These are phyloP conservation scores for Mycteria americana DNA, from an alignment of 2,797 vertebrate genomes.

Conservation along the genomic window DNA sequence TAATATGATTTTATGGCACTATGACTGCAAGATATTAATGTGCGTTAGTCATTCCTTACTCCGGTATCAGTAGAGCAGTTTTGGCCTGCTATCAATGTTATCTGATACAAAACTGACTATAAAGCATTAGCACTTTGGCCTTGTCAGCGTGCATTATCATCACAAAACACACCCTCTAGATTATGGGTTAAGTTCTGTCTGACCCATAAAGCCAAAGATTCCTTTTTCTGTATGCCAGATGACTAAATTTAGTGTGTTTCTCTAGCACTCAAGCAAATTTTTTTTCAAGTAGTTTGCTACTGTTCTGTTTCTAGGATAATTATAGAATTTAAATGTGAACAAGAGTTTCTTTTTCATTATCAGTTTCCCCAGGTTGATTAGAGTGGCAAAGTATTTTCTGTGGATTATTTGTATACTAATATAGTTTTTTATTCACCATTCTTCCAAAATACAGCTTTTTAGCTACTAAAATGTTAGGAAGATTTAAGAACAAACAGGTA, in stretches of 20 bases:
- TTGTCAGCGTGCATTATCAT: not conserved
- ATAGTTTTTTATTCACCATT: not conserved
- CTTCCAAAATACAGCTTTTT: not conserved
- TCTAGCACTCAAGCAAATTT: not conserved
- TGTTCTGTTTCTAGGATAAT: not conserved
- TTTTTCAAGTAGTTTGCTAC: not conserved
- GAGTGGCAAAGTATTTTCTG: not conserved
- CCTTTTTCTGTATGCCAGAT: not conserved
- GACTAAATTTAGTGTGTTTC: not conserved
- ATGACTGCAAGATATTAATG: not conserved
- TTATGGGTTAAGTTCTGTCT: not conserved
- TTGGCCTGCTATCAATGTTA: no score
- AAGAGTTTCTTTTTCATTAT: not conserved
- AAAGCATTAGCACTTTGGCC: not conserved
- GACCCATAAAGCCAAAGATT: not conserved
- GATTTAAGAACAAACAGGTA: not conserved
- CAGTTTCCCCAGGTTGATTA: not conserved
- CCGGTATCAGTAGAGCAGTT: rapidly evolving
- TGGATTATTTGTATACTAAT: not conserved
- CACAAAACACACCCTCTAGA: not conserved
- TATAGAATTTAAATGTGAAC: not conserved
- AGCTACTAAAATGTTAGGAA: not conserved
- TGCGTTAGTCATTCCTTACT: not conserved
- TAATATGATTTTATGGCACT: not conserved
- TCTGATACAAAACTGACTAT: not conserved